Evolutionary conservation across 2,113 vertebrate genomes (phyloP).

Genomic region (Myiozetetes cayanensis): DNA sequence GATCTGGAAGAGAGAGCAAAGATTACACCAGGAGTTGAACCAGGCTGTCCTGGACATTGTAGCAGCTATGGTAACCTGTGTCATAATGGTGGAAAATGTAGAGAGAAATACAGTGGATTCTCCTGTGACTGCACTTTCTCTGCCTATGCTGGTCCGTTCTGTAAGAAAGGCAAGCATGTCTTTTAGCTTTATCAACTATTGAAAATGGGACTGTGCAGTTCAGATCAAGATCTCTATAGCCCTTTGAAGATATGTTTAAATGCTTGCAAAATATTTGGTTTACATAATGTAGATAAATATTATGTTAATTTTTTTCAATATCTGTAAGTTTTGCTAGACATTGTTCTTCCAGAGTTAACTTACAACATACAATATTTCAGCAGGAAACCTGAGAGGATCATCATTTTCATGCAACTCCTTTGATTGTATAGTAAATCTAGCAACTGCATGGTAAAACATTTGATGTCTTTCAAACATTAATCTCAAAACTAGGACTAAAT

Average conservation of each 20-base stretch:
- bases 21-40: slow-evolving; percentile 88
- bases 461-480: not conserved
- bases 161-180: slow-evolving; percentile 79
- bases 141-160: slow-evolving; percentile 86
- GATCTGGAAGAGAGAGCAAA: slow-evolving; percentile 88
- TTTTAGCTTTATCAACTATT: not conserved
- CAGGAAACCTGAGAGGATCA: not conserved
- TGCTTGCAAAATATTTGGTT: not conserved
- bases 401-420: not conserved
- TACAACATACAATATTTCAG: not conserved
- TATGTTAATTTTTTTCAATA: not conserved
- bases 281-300: not conserved
- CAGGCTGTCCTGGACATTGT: slow-evolving; percentile 91
- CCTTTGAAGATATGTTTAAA: not conserved
- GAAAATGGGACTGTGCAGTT: not conserved
- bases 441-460: not conserved
- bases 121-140: slow-evolving; percentile 87
- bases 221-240: not conserved
- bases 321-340: not conserved
- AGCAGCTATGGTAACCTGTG: slow-evolving; percentile 91
- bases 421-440: not conserved
- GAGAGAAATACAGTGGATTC: slow-evolving; percentile 84
- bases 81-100: slow-evolving; percentile 84
- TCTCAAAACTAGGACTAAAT: not conserved
- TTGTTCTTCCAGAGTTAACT: not conserved